phyloP scores from a whole-genome alignment of 2,888 invertebrate genomes.

The Stenotaenia linearis region DNA sequence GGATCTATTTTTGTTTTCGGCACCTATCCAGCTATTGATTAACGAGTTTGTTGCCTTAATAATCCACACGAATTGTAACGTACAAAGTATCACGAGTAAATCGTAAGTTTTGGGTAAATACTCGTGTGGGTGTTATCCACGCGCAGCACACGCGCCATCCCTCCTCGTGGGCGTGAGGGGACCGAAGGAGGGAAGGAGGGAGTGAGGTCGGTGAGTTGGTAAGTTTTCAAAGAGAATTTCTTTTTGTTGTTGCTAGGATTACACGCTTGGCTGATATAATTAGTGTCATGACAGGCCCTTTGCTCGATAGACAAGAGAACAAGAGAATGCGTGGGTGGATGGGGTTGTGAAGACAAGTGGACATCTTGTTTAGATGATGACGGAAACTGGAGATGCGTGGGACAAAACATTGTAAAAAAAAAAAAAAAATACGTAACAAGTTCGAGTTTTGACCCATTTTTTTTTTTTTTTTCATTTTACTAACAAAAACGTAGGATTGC shows the following conservation, averaged over 20 bases:
- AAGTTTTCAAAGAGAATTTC: constrained; percentile 11
- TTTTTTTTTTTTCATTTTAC: background rate
- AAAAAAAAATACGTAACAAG: too few species aligned
- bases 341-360: constrained; percentile 19
- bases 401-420: background rate
- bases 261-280: constrained; percentile 17
- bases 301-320: constrained; percentile 10
- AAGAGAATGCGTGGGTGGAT: constrained; percentile 8
- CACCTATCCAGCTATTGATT: constrained; percentile 13
- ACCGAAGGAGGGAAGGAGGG: background rate
- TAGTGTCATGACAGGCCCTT: constrained; percentile 17
- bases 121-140: background rate
- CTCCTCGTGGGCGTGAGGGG: constrained; percentile 11
- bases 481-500: background rate
- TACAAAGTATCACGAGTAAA: too few species aligned
- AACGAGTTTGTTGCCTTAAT: constrained; percentile 12
- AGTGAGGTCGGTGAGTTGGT: constrained; percentile 18
- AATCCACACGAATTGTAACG: too few species aligned
- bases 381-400: background rate
- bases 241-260: constrained; percentile 21
- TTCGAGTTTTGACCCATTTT: background rate
- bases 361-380: constrained; percentile 1
- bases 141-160: constrained; percentile 7
- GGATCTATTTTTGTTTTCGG: constrained; percentile 21
- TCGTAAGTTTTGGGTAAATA: too few species aligned